Percentiles rank a stretch among this genome's conserved stretches.
Evolutionary conservation across 1,140 invertebrate species (phyloP).

Genomic region (Zophobas atratus): DNA sequence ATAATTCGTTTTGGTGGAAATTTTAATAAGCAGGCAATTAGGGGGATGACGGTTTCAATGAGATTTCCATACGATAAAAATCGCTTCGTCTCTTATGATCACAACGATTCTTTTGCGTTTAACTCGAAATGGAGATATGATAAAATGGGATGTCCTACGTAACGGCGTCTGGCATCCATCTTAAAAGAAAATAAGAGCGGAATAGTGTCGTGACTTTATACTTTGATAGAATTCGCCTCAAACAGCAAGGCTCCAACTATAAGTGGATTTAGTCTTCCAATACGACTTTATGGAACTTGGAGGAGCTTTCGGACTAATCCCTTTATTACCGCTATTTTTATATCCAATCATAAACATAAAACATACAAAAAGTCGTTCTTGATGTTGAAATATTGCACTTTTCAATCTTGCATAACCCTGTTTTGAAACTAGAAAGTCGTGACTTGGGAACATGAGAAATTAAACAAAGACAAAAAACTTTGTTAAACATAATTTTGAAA

Average conservation of each 20-base stretch:
- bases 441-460: not conserved
- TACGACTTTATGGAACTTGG: slow-evolving; percentile 37
- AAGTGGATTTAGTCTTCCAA: slow-evolving; percentile 40
- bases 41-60: slow-evolving; percentile 4
- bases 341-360: slow-evolving; percentile 41
- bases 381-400: not conserved
- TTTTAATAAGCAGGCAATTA: slow-evolving; percentile 16
- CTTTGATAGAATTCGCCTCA: slow-evolving; percentile 39
- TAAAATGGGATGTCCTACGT: slow-evolving; percentile 4
- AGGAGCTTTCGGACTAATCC: slow-evolving; percentile 37
- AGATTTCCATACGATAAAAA: not conserved
- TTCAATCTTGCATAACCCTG: not conserved
- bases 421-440: not conserved
- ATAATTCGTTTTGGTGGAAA: slow-evolving; percentile 13
- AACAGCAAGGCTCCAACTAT: slow-evolving; percentile 35
- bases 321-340: slow-evolving; percentile 41
- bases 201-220: slow-evolving; percentile 42
- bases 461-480: no score
- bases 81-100: not conserved
- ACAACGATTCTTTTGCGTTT: not conserved
- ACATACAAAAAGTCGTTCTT: slow-evolving; percentile 25
- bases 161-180: slow-evolving; percentile 14
- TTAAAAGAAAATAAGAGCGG: slow-evolving; percentile 29
- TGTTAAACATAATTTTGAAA: not conserved
- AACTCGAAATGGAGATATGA: slow-evolving; percentile 5